Base-by-base conservation (phyloP, 2,797 vertebrate species). In the Toxotes lorentzi region DNA sequence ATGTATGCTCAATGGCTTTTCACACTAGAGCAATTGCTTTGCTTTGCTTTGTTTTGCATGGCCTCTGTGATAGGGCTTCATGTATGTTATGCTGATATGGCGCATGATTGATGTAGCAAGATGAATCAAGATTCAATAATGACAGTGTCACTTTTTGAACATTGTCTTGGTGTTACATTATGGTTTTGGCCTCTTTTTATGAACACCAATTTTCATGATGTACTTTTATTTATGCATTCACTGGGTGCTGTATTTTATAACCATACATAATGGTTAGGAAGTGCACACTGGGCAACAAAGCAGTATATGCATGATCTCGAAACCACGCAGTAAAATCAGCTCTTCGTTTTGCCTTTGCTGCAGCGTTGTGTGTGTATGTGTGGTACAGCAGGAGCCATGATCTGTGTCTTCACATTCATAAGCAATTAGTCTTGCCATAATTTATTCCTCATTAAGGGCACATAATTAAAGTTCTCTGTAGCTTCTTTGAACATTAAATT, bases 401-500 rank as follows among this genome's bases (percentile, higher is more conserved):
- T 95, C 93, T 94, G 92, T 93, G 92, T 93, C 94, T 90, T 93
- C 94, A 92, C 91, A 94, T 94, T 95, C 93, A 94, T 86, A 92
- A 93, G 91, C 91, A 93, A 95, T 96, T 95, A 95, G 93, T 93
- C 91, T 85, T 89, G 80, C 90, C 87, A 90, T 94, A 92, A 95
- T 95, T 93, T 93, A 94, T 94, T 93, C 90, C 86, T 93, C 93
- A 95, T 95, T 95, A 95, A 88, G 89, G 85, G 67, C 87, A 88
- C 87, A 88, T 95, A 92, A 95, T 95, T 94, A 94, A 94, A 94
- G 92, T 94, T 93, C 93, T 94, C 91, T 93, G 87, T 88, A 91
- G 91, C 92, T 92, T 94, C 92, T 95, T 94, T 94, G 91, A 94
- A 95, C 93, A 89, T 95, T 94, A 93, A 95, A 94, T 95, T 91